Conservation (phyloP, 2,113 vertebrate genomes). For the Hipposideros armiger region DNA sequence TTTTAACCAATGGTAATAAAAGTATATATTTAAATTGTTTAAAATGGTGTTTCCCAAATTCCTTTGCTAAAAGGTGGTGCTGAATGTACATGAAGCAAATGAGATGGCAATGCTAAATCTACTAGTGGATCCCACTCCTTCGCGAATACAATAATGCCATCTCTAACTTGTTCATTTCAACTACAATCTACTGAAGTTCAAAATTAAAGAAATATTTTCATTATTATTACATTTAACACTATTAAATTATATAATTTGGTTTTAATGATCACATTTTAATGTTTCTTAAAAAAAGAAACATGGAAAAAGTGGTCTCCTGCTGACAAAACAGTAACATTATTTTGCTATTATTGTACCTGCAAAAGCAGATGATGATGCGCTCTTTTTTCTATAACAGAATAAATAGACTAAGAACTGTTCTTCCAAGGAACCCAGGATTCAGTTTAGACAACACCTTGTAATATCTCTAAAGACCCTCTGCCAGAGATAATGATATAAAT, state of each 20-base stretch:
- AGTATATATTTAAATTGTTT: constrained; percentile 35
- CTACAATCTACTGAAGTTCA: constrained; percentile 29
- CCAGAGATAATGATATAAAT: not conserved
- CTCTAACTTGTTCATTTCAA: constrained; percentile 57
- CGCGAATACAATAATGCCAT: not conserved
- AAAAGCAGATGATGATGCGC: constrained; percentile 29
- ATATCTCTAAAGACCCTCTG: not conserved
- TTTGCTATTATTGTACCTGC: constrained; percentile 10
- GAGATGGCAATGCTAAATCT: constrained; percentile 19
- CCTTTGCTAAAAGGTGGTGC: not conserved
- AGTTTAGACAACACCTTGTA: not conserved
- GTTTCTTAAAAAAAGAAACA: constrained; percentile 37
- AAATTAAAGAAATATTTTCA: constrained; percentile 61
- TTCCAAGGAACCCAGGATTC: not conserved
- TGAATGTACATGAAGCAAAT: constrained; percentile 49
- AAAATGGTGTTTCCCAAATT: constrained; percentile 40
- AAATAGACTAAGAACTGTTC: not conserved
- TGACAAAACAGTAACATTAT: constrained; percentile 11
- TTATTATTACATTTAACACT: constrained; percentile 51
- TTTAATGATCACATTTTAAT: constrained; percentile 57
- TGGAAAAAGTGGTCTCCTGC: constrained; percentile 29
- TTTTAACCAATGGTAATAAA: not conserved
- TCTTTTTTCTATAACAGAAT: constrained; percentile 23
- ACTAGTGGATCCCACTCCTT: not conserved
- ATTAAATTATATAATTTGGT: constrained; percentile 37